Conservation (phyloP, 2,797 vertebrate species). For the Syndactyla subalaris region DNA sequence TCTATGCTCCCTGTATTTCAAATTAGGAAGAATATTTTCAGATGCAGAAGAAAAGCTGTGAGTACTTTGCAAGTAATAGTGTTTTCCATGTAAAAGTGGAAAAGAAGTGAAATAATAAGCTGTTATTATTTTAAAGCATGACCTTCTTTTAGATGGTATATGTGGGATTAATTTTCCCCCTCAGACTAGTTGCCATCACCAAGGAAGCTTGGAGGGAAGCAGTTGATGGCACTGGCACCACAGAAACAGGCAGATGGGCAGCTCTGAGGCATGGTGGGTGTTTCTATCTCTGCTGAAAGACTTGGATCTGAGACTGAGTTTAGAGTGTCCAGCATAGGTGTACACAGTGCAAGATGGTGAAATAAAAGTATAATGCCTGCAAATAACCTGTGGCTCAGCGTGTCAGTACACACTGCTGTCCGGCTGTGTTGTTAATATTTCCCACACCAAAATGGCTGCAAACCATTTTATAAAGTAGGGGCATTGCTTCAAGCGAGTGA, state of each 20-base stretch:
- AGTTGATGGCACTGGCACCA: neutral
- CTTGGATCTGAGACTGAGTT: neutral
- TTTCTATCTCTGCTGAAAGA: neutral
- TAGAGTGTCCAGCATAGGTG: neutral
- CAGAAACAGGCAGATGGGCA: neutral
- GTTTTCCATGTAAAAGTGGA: neutral
- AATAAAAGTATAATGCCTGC: neutral
- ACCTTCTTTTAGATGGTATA: neutral
- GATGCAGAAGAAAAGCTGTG: neutral
- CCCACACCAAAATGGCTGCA: neutral
- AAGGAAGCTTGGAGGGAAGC: neutral
- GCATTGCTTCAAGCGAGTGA: neutral
- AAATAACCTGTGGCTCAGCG: neutral
- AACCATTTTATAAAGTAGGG: neutral
- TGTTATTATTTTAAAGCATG: neutral
- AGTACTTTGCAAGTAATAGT: neutral
- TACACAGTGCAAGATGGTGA: neutral
- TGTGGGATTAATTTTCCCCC: neutral
- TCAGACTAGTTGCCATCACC: neutral
- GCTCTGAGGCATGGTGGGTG: neutral
- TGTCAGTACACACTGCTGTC: fast-evolving
- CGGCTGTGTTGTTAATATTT: neutral
- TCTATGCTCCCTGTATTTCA: neutral
- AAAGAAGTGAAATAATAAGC: neutral
- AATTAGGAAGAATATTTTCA: neutral